phyloP scores from a whole-genome alignment of 1,140 invertebrate genomes.

The Caenorhabditis tropicalis region DNA sequence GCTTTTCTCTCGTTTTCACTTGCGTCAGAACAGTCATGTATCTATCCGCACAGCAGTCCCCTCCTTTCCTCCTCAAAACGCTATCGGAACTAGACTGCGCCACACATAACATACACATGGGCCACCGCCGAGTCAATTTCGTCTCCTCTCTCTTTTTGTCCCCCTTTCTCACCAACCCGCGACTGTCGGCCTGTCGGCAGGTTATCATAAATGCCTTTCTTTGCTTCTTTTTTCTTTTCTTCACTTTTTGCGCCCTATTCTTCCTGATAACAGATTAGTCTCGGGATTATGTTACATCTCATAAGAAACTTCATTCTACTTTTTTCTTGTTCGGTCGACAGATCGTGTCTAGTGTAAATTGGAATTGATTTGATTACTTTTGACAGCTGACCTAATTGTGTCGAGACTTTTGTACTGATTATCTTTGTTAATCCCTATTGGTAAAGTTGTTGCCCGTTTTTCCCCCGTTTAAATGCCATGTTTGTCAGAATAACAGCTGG shows the following conservation, averaged over 20 bases:
- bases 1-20: constrained; percentile 25
- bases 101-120: background rate
- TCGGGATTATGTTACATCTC: background rate
- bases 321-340: background rate
- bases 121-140: constrained; percentile 30
- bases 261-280: background rate
- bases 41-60: constrained; percentile 38
- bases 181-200: constrained; percentile 30
- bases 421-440: too few species aligned
- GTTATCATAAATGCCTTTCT: constrained; percentile 38
- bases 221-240: background rate
- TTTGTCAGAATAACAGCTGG: too few species aligned
- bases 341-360: background rate
- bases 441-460: too few species aligned
- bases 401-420: too few species aligned
- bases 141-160: constrained; percentile 8
- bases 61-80: too few species aligned
- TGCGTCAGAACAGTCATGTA: constrained; percentile 44
- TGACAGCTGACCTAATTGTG: background rate
- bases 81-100: constrained; percentile 42
- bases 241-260: background rate
- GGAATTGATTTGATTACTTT: background rate
- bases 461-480: too few species aligned
- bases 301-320: background rate
- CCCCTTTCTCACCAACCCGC: constrained; percentile 24